Evolutionary conservation across 1,140 invertebrate species (phyloP).

Genomic region (Pinna nobilis): DNA sequence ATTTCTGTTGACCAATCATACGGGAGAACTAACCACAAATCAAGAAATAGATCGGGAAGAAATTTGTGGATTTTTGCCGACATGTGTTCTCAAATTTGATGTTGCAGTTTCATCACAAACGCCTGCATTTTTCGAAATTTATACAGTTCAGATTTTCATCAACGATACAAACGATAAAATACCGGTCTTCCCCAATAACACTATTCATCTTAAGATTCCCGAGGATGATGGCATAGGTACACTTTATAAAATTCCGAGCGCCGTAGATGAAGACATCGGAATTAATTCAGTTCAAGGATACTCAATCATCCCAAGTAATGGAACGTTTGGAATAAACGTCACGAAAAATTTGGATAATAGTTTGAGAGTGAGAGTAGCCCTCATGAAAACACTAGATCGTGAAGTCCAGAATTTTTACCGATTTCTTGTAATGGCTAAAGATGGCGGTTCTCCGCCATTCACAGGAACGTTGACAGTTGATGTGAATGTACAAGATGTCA

Average conservation of each 20-base stretch:
- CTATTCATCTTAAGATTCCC: conserved; percentile 54
- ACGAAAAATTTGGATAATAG: conserved; percentile 61
- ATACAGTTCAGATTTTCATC: conserved; percentile 60
- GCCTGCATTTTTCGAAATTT: conserved; percentile 57
- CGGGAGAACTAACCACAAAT: conserved; percentile 59
- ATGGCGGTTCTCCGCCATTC: conserved; percentile 91
- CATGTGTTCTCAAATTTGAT: conserved; percentile 57
- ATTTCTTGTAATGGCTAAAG: conserved; percentile 89
- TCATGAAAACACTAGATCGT: conserved; percentile 81
- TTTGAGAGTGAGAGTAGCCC: conserved; percentile 55
- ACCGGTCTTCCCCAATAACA: conserved; percentile 81
- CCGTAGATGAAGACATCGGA: conserved; percentile 74
- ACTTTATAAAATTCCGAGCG: conserved; percentile 81
- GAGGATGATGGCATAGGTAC: conserved; percentile 75
- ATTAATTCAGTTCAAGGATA: conserved; percentile 66
- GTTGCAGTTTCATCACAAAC: conserved; percentile 55
- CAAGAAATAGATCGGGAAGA: conserved; percentile 65
- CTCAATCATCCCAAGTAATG: conserved; percentile 55
- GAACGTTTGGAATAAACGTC: conserved; percentile 57
- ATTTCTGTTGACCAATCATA: conserved; percentile 47
- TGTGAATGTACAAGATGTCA: conserved; percentile 87
- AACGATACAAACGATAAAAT: conserved; percentile 96
- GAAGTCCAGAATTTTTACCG: conserved; percentile 87
- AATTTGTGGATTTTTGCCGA: conserved; percentile 47
- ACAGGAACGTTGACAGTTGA: conserved; percentile 87